These are phyloP conservation scores for Tyto alba DNA, from an alignment of 2,113 vertebrate species.

Conservation along the genomic window DNA sequence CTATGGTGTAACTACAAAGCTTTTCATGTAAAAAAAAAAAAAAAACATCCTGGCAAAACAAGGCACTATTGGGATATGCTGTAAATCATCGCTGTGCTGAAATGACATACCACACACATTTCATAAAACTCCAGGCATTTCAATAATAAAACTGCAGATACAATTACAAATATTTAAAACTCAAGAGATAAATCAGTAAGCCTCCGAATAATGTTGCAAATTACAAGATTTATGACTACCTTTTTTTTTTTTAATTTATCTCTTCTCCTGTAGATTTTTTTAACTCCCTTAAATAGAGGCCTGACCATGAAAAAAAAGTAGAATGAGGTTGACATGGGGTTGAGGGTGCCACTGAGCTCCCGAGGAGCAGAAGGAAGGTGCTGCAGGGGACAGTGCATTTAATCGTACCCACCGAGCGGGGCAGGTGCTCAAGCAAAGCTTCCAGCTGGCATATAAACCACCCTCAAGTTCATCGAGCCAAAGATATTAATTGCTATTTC, in stretches of 20 bases:
- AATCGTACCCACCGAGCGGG: rapidly evolving
- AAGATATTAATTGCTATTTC: neutral
- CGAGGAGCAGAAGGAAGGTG: neutral
- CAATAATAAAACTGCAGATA: neutral
- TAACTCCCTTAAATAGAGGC: neutral
- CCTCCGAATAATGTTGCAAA: neutral
- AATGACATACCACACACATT: rapidly evolving
- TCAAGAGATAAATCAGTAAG: neutral
- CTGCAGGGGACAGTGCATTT: rapidly evolving
- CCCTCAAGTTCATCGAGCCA: neutral
- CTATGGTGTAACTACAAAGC: neutral
- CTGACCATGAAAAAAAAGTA: neutral
- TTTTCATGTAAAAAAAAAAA: neutral
- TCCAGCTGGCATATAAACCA: neutral
- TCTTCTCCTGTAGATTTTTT: neutral
- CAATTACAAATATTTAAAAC: neutral
- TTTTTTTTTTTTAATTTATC: neutral
- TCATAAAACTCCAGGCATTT: neutral
- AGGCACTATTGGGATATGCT: rapidly evolving
- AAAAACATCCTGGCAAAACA: neutral
- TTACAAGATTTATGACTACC: neutral
- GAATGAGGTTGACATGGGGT: rapidly evolving
- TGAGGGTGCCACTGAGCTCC: rapidly evolving
- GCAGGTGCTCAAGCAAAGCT: neutral
- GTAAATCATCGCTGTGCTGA: neutral